These are phyloP conservation scores for Clarias platycephalus DNA, from an alignment of 2,797 vertebrate genomes.

Conservation along the genomic window DNA sequence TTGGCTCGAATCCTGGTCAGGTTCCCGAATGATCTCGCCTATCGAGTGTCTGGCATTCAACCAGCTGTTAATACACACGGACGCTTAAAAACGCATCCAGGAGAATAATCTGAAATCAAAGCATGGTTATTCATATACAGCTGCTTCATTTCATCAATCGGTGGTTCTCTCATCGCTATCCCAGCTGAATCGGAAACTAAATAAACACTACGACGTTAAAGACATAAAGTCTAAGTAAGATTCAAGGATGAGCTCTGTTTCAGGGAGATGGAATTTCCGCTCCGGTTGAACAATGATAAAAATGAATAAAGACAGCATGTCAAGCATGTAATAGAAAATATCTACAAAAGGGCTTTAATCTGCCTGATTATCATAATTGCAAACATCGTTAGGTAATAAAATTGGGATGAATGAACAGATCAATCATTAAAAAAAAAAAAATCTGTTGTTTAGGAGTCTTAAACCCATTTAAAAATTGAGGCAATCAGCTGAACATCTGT, in stretches of 20 bases:
- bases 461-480: constrained; percentile 20
- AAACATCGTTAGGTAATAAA: constrained; percentile 17
- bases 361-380: background rate
- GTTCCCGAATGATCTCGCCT: background rate
- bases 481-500: background rate
- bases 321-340: constrained; percentile 22
- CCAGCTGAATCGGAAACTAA: background rate
- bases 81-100: constrained; percentile 1
- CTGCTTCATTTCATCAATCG: constrained; percentile 3
- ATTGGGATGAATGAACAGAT: constrained; percentile 10
- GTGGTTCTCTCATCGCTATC: background rate
- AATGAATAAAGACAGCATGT: background rate
- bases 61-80: background rate
- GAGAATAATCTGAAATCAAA: background rate
- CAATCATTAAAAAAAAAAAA: background rate
- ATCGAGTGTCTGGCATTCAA: background rate
- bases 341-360: constrained; percentile 38
- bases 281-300: background rate
- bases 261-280: background rate
- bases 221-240: background rate
- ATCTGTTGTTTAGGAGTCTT: background rate
- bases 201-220: background rate
- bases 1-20: background rate
- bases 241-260: background rate
- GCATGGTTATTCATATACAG: background rate